A percentile compares a stretch with the other conserved stretches of the same genome.
Conservation (phyloP, 2,797 vertebrate genomes). For the Sebastes baramenuke region DNA sequence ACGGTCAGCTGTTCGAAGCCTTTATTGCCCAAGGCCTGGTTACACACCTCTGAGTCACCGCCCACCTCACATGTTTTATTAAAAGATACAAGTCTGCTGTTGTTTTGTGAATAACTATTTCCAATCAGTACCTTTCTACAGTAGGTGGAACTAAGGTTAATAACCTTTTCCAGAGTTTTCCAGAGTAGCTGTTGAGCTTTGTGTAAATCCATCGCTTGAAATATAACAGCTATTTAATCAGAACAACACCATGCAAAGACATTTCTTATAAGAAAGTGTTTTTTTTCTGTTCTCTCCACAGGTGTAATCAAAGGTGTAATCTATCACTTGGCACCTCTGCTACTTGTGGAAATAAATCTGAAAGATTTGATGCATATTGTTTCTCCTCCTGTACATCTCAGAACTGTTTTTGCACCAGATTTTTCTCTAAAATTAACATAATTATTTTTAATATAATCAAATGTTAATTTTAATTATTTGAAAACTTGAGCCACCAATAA, state of each 20-base stretch:
- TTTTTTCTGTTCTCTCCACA: background rate
- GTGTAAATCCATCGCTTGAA: background rate
- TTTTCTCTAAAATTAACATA: background rate
- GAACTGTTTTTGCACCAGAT: background rate
- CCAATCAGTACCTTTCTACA: background rate
- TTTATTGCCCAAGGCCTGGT: background rate
- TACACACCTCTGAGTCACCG: background rate
- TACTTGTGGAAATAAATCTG: background rate
- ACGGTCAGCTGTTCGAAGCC: background rate
- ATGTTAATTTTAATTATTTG: background rate
- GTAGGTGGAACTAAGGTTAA: background rate
- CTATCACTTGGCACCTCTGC: background rate
- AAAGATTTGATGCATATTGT: background rate
- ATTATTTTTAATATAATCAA: too few relatives aligned
- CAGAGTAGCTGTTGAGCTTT: background rate
- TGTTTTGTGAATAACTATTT: background rate
- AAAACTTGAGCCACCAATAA: background rate
- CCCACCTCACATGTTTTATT: background rate
- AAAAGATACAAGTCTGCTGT: background rate
- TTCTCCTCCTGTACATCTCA: background rate
- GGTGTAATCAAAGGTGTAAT: slow-evolving; percentile 2
- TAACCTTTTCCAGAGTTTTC: background rate
- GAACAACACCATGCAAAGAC: background rate
- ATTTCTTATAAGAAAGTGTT: background rate
- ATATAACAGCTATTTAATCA: background rate